Base-by-base conservation (phyloP, 2,888 invertebrate species). In the Eupithecia inturbata region DNA sequence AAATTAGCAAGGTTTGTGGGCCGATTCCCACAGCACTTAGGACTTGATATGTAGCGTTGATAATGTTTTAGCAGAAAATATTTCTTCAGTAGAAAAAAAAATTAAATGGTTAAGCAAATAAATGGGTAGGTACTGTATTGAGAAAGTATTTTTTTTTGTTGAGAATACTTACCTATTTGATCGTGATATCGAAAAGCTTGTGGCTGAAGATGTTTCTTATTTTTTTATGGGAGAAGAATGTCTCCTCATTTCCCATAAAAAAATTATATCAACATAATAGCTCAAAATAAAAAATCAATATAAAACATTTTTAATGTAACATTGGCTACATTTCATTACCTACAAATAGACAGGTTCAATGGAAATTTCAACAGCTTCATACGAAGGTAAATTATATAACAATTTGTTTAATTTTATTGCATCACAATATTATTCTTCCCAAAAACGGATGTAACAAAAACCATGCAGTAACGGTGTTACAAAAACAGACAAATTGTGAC, bases 401-500 rank as follows among this genome's bases (percentile, higher is more conserved):
- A 26, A 66, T 66, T 66, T 66, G 66, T 66, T 10, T 14, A 63
- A 45, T 63, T 70, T 74, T 41, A 60, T 77, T 70, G 66, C 77
- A 71, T 69, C 72, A 76, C 66, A 67, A 26, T 57, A 72, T 69
- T 75, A 41, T 64, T 71, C 26, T 60, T 70, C 63, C 49, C 45
- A 74, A 75, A 73, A 77, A 75, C 82, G 81, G 82, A 83, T 85
- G 83, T 84, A 84, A 87, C 84, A 87, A 85, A 87, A 80, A 82
- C 82, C 85, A 81, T 83, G 85, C 85, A 82, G 88, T 89, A 87
- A 87, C 91, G 90, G 89, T 90, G 89, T 87, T 84, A 73, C 75
- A 79, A 81, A 81, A 85, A 83, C 83, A 85, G 88, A 89, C 92
- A 89, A 92, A 92, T 89, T 91, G 91, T 92, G 91, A 92, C 94